Evolutionary conservation across 2,797 vertebrate species (phyloP), one percentile per base, ranked within the genome.

Genomic region (Aselliscus stoliczkanus): DNA sequence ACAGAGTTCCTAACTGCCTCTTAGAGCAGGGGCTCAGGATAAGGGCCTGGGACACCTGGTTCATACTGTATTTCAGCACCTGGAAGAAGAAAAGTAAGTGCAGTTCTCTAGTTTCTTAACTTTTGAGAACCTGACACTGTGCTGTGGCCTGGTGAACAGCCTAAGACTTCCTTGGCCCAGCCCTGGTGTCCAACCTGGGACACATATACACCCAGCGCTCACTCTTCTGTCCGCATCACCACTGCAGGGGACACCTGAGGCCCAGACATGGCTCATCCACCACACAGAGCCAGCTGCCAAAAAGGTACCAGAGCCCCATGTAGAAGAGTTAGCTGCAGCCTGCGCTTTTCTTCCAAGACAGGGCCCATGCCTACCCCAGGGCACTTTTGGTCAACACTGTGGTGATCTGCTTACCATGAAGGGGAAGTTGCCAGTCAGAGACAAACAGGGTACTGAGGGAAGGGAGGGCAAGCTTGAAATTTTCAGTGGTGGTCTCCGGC

Each of bases 141-240:
- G 52, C 42, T 44, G 0, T 25, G 12, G 25, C 11, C 73, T 60
- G 37, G 37, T 70, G 58, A 31, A 31, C 54, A 86, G 39, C 39
- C 37, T 13, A 0, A 65, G 15, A 58, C 31, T 5, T 14, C 25
- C 2, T 18, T 23, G 4, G 58, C 37, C 11, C 23, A 75, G 70
- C 44, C 10, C 52, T 42, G 69, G 15, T 12, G 18, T 31, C 39
- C n/a, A 52, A 29, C 14, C 10, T 39, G 1, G 44, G 25, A 69
- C 31, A 4, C 1, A 1, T 47, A 25, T 31, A 17, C 1, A 5
- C 50, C 37, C 12, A 54, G 44, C 18, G 9, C 7, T 3, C 37
- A 2, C 18, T n/a, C 29, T 27, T 69, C 56, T 37, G 56, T 37
- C 67, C 6, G 7, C 54, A 20, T 21, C 54, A 56, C 54, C 54